These are phyloP conservation scores for Lucifuga dentata DNA, from an alignment of 2,113 vertebrate species.

Conservation along the genomic window DNA sequence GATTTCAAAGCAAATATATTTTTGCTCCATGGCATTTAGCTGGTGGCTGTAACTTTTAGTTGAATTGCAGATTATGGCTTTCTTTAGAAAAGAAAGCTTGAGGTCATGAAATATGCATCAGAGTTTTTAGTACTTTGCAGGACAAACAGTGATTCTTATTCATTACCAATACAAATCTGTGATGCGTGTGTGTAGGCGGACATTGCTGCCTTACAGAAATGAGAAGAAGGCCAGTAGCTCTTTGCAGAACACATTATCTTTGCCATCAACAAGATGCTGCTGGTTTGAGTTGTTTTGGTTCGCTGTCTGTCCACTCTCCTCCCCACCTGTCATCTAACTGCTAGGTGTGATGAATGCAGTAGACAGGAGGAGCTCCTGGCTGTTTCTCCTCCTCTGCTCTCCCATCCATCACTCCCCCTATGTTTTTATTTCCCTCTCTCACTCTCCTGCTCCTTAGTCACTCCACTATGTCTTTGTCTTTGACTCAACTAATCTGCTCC, in stretches of 20 bases:
- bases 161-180: not conserved
- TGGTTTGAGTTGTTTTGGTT: constrained; percentile 53
- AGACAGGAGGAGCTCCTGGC: constrained; percentile 56
- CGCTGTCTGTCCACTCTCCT: constrained; percentile 51
- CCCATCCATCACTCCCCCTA: constrained; percentile 66
- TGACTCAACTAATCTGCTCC: constrained; percentile 49
- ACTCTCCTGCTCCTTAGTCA: constrained; percentile 58
- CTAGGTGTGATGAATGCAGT: constrained; percentile 68
- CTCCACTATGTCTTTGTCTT: constrained; percentile 52
- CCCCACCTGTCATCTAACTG: constrained; percentile 56
- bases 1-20: no score
- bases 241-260: constrained; percentile 46
- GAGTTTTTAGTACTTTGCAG: no score
- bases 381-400: constrained; percentile 65
- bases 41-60: no score
- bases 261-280: constrained; percentile 59
- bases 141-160: no score
- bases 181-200: constrained; percentile 14
- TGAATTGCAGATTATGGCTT: no score
- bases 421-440: constrained; percentile 58
- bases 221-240: no score
- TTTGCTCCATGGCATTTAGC: no score
- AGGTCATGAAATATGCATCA: no score
- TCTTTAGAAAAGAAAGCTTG: no score
- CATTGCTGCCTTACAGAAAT: constrained; percentile 15